Evolutionary conservation across 2,797 vertebrate species (phyloP), one percentile per base, ranked within the genome.

Genomic region (Iguana delicatissima): DNA sequence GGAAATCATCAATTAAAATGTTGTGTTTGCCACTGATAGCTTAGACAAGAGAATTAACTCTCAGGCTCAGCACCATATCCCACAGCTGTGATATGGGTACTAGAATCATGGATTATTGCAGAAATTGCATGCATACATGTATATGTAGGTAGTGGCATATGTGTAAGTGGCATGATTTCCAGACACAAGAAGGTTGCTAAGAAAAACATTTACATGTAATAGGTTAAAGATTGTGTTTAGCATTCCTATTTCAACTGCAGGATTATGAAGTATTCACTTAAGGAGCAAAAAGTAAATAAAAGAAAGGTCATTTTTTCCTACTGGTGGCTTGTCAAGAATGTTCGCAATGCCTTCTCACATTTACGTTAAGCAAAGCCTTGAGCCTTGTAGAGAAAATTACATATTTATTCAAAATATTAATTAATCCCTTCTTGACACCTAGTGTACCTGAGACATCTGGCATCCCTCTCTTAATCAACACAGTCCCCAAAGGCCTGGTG

Each of bases 371-470:
- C 92, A 90, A 73, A 79, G 29, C 84, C 87, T 32, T 42, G 82
- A 38, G 90, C 83, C 18, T 92, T 59, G 74, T 83, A 81, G 72
- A 6, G 86, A 74, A 95, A 95, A 93, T 93, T 46, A 89, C 69
- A 74, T 89, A 92, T 88, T 96, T 93, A 91, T 81, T 92, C 67
- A 93, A 95, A 93, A 85, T 80, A 94, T 92, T 92, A 95, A 95
- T 95, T 94, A 95, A 95, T 94, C 85, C 83, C 89, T 92, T 87
- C 62, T 93, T 1, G 1, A 91, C 81, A 90, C 90, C 84, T 85
- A 85, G 88, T 72, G 22, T 89, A 95, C 92, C 93, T 94, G 93
- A 93, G 95, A 94, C 93, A 96, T 90, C 92, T 96, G 96, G 93
- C 86, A 90, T 88, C 94, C 89, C 91, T 93, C 86, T 95, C 91